Evolutionary conservation across 1,140 invertebrate genomes (phyloP).

Genomic region (Himalopsyche phryganea): DNA sequence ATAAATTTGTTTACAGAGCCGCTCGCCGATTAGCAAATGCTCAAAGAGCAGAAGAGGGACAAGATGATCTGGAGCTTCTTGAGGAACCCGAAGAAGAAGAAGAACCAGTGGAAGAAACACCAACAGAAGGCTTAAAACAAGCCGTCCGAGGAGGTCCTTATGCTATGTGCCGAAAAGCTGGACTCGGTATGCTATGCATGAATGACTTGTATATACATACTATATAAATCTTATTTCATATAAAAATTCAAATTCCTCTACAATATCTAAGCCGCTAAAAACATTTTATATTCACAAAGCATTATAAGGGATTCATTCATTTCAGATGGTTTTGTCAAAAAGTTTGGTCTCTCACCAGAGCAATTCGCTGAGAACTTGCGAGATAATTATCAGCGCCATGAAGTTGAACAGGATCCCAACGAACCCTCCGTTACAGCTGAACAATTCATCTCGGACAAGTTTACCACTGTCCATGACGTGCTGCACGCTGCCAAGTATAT

Average conservation of each 20-base stretch:
- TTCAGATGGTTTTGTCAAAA: slow-evolving; percentile 74
- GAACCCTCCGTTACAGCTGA: slow-evolving; percentile 79
- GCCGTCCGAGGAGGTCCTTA: slow-evolving; percentile 85
- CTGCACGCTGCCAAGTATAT: slow-evolving; percentile 88
- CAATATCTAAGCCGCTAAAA: too few species aligned
- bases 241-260: too few species aligned
- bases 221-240: too few species aligned
- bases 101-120: slow-evolving; percentile 56
- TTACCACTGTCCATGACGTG: slow-evolving; percentile 66
- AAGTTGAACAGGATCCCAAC: slow-evolving; percentile 86
- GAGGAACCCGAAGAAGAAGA: slow-evolving; percentile 57
- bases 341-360: slow-evolving; percentile 92
- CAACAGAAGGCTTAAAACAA: slow-evolving; percentile 71
- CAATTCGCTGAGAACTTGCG: slow-evolving; percentile 96
- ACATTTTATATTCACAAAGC: too few species aligned
- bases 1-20: slow-evolving; percentile 16
- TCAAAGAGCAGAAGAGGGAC: slow-evolving; percentile 46
- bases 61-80: slow-evolving; percentile 50
- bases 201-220: too few species aligned
- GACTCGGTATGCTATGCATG: slow-evolving; percentile 62
- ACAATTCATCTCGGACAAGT: slow-evolving; percentile 59
- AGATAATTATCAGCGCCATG: slow-evolving; percentile 95
- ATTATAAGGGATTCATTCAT: too few species aligned
- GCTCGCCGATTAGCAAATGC: slow-evolving; percentile 15
- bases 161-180: slow-evolving; percentile 77